Evolutionary conservation across 2,888 invertebrate species (phyloP).

Genomic region (Choreutis nemorana): DNA sequence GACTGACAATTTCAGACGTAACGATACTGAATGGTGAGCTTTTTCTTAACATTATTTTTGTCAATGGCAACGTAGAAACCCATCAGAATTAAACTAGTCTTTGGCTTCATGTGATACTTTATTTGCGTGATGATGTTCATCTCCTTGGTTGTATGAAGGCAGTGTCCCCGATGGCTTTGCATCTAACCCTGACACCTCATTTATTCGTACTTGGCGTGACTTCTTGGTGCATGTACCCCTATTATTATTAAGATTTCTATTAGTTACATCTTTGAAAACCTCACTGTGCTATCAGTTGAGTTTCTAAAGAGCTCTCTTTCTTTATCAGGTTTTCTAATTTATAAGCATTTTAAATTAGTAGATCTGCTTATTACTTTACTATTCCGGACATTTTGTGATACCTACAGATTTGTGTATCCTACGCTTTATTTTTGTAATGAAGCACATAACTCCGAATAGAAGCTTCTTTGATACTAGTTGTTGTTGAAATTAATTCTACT

Average conservation of each 20-base stretch:
- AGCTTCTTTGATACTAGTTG: constrained; percentile 47
- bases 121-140: constrained; percentile 40
- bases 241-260: constrained; percentile 35
- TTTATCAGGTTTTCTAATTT: constrained; percentile 25
- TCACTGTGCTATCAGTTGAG: constrained; percentile 24
- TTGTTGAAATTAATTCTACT: constrained; percentile 24
- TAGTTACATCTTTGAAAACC: constrained; percentile 21
- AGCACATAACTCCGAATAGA: constrained; percentile 45
- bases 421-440: constrained; percentile 47
- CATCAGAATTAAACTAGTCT: too few species aligned
- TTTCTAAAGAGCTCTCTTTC: constrained; percentile 23
- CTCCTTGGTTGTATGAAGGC: constrained; percentile 65
- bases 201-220: constrained; percentile 67
- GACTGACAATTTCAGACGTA: too few species aligned
- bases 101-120: constrained; percentile 31
- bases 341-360: constrained; percentile 33
- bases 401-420: constrained; percentile 24
- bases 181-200: constrained; percentile 50
- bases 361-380: constrained; percentile 51
- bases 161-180: constrained; percentile 67
- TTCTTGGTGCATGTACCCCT: constrained; percentile 63
- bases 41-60: constrained; percentile 25
- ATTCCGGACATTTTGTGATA: too few species aligned
- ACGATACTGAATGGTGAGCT: constrained; percentile 49
- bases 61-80: constrained; percentile 33